A percentile compares a stretch with the other conserved stretches of the same genome.
Evolutionary conservation across 2,113 vertebrate species (phyloP).

Genomic region (Psettodes erumei): DNA sequence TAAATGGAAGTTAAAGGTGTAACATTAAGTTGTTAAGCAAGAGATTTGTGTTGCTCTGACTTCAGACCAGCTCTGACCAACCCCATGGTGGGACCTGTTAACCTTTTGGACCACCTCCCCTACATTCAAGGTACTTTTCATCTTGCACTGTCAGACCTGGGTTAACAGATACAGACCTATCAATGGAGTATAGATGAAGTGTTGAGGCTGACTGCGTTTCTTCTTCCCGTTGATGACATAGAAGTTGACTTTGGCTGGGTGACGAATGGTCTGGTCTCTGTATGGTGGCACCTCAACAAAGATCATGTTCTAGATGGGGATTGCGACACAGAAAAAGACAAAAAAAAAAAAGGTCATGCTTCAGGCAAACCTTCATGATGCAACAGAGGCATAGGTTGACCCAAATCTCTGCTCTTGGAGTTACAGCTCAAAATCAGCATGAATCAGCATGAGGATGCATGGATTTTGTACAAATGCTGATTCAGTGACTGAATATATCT

Average conservation of each 20-base stretch:
- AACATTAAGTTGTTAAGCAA: background rate
- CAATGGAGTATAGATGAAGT: constrained; percentile 90
- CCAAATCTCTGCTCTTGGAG: background rate
- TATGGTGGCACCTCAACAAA: constrained; percentile 95
- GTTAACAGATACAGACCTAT: constrained; percentile 78
- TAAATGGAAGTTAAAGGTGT: background rate
- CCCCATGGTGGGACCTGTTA: background rate
- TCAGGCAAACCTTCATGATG: background rate
- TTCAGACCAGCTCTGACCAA: background rate
- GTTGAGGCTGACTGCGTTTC: constrained; percentile 95
- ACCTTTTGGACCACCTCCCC: background rate
- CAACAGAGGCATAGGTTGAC: background rate
- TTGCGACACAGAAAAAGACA: background rate
- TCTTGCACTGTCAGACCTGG: background rate
- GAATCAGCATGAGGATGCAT: no score
- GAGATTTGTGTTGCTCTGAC: background rate
- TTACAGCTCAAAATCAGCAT: background rate
- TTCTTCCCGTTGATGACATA: constrained; percentile 95
- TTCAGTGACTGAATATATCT: no score
- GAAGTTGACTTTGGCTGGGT: constrained; percentile 92
- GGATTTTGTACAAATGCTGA: no score
- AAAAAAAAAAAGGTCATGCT: background rate
- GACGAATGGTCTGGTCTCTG: constrained; percentile 86
- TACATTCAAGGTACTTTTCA: background rate
- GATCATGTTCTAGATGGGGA: constrained; percentile 88